Percentiles rank a stretch among this genome's conserved stretches.
These are phyloP conservation scores for Spodoptera littoralis DNA, from an alignment of 2,888 invertebrate genomes.

Conservation along the genomic window DNA sequence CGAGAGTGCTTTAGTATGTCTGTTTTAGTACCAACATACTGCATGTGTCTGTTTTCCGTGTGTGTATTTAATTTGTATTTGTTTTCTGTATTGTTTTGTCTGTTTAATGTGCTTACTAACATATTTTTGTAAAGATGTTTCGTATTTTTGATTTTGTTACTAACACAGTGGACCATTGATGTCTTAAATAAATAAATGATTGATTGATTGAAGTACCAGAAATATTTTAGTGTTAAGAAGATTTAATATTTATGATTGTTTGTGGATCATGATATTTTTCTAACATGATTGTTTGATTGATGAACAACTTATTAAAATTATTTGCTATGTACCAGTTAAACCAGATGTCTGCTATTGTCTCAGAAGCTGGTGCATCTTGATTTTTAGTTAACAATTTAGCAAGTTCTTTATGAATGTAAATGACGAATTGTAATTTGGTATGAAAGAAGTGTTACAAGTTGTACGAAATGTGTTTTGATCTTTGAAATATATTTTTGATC, in stretches of 20 bases:
- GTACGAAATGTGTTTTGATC: conserved; percentile 88
- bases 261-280: conserved; percentile 77
- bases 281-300: conserved; percentile 65
- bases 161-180: too few species aligned
- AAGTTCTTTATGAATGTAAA: too few species aligned
- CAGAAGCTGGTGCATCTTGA: conserved; percentile 67
- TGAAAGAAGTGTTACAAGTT: conserved; percentile 86
- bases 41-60: too few species aligned
- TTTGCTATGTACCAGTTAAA: conserved; percentile 60
- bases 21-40: too few species aligned
- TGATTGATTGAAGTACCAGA: conserved; percentile 81
- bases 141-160: too few species aligned
- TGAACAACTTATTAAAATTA: conserved; percentile 63
- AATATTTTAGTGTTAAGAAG: conserved; percentile 82
- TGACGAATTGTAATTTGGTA: conserved; percentile 78
- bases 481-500: conserved; percentile 88
- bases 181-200: too few species aligned
- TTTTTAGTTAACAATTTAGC: conserved; percentile 54
- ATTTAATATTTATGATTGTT: conserved; percentile 85
- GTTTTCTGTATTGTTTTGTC: too few species aligned
- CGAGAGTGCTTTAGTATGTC: too few species aligned
- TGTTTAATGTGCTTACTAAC: too few species aligned
- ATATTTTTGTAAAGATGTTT: too few species aligned
- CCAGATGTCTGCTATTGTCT: conserved; percentile 29
- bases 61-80: too few species aligned